A percentile compares a stretch with the other conserved stretches of the same genome.
These are phyloP conservation scores for Rhodinocichla rosea DNA, from an alignment of 2,113 vertebrate genomes.

Conservation along the genomic window DNA sequence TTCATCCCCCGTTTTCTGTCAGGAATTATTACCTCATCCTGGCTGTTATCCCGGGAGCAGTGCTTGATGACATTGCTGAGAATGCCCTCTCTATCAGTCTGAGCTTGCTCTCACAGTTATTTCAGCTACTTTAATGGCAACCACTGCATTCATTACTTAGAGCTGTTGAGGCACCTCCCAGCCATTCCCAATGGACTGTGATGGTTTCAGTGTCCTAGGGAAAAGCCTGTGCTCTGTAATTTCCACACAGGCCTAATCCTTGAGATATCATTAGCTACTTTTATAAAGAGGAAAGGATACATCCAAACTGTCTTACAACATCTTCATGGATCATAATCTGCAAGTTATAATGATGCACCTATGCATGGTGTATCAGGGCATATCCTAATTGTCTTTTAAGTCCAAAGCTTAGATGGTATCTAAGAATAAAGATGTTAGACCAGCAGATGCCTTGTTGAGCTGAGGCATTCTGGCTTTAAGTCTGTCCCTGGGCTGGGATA, in stretches of 20 bases:
- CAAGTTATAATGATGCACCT: neutral
- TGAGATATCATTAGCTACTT: neutral
- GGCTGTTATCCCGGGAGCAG: neutral
- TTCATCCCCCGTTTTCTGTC: neutral
- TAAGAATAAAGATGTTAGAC: neutral
- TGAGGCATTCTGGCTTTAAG: neutral
- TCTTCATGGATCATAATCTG: neutral
- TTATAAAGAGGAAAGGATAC: neutral
- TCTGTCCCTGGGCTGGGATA: neutral
- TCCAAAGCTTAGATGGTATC: neutral
- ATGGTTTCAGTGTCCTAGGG: neutral
- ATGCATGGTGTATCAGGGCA: neutral
- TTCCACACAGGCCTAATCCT: neutral
- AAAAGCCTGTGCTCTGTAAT: neutral
- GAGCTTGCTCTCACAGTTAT: neutral
- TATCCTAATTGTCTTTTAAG: neutral
- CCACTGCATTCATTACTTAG: neutral
- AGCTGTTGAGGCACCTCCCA: neutral
- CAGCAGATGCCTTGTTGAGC: neutral
- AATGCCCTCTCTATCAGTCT: neutral
- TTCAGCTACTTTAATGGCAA: neutral
- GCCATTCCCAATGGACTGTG: neutral
- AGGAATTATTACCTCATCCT: conserved; percentile 4
- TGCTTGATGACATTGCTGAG: neutral
- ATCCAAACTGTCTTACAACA: neutral